Evolutionary conservation across 2,888 invertebrate species (phyloP).

Genomic region (Eucriotettix oculatus): DNA sequence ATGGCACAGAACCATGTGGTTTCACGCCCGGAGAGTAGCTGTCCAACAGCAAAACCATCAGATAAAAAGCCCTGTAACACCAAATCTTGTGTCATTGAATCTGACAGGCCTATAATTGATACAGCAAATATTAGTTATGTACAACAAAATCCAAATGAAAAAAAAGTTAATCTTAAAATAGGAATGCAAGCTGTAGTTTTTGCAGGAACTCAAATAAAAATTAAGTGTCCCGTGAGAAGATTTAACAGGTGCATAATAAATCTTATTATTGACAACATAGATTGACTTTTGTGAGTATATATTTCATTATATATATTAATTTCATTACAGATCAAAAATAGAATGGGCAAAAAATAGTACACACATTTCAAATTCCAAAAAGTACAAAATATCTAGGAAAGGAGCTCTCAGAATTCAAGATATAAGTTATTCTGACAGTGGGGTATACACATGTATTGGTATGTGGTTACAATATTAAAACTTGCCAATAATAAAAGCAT

Average conservation of each 20-base stretch:
- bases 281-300: neutral
- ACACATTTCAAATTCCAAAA: constrained; percentile 57
- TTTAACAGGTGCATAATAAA: constrained; percentile 30
- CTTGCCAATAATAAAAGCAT: no score
- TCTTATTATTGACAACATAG: neutral
- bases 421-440: constrained; percentile 64
- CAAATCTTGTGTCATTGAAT: constrained; percentile 56
- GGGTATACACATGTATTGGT: constrained; percentile 71
- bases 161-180: constrained; percentile 65
- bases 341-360: constrained; percentile 80
- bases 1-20: constrained; percentile 86
- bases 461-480: constrained; percentile 3
- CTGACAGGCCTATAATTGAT: constrained; percentile 56
- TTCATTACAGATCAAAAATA: constrained; percentile 47
- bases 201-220: constrained; percentile 80
- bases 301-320: neutral
- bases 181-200: constrained; percentile 83
- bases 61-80: constrained; percentile 72
- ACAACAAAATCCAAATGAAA: constrained; percentile 66
- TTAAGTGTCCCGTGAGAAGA: constrained; percentile 83
- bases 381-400: constrained; percentile 74
- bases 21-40: constrained; percentile 56
- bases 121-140: constrained; percentile 67
- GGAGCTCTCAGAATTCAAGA: constrained; percentile 76
- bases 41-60: constrained; percentile 57